Conservation (phyloP, 2,797 vertebrate genomes). For the Nothura maculosa region DNA sequence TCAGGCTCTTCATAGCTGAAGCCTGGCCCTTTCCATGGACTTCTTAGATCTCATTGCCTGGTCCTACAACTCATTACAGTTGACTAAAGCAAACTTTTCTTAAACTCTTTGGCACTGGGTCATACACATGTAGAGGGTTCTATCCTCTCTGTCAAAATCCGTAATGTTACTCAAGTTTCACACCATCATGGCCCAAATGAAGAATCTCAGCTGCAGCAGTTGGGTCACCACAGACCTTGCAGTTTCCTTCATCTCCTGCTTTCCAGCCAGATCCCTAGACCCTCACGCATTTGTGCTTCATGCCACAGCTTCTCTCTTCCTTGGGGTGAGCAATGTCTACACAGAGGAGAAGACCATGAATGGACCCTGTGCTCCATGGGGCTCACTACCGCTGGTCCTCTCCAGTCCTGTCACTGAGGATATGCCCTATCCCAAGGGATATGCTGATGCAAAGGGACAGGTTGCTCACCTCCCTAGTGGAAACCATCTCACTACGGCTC, state of each 20-base stretch:
- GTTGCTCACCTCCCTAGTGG: neutral
- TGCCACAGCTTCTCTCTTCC: neutral
- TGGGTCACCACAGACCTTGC: neutral
- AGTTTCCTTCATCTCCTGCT: neutral
- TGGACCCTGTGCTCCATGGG: neutral
- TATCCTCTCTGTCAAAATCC: neutral
- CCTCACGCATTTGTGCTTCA: neutral
- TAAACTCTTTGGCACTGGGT: neutral
- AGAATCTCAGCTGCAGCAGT: neutral
- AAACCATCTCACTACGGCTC: neutral
- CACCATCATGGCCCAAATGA: neutral
- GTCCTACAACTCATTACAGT: neutral
- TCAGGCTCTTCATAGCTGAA: neutral
- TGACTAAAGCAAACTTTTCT: neutral
- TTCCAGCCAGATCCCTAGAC: neutral
- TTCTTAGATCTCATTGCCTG: neutral
- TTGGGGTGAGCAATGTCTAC: neutral
- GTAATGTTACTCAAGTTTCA: neutral
- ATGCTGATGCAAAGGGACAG: neutral
- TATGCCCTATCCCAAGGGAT: neutral
- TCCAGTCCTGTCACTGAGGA: neutral
- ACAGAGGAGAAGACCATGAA: neutral
- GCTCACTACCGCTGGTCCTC: neutral
- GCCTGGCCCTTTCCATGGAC: rapidly evolving
- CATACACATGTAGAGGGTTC: neutral